These are phyloP conservation scores for Lasioglossum vierecki DNA, from an alignment of 2,888 invertebrate species.

Conservation along the genomic window DNA sequence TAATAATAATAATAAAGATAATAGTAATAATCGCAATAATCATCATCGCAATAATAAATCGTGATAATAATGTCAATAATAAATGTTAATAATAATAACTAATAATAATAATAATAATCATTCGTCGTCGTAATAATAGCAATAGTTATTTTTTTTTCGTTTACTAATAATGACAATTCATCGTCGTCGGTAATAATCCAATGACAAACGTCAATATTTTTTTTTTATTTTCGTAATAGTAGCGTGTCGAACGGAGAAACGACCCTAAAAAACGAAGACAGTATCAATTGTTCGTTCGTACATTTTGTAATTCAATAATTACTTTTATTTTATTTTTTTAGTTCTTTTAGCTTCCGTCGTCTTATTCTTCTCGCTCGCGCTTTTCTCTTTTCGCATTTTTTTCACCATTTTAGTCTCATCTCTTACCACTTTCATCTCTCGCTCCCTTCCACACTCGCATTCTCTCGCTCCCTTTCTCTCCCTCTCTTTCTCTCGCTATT, in stretches of 20 bases:
- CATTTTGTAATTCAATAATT: slow-evolving; percentile 72
- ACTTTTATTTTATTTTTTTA: slow-evolving; percentile 56
- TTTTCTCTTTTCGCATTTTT: slow-evolving; percentile 64
- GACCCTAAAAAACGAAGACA: slow-evolving; percentile 79
- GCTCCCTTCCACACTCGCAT: slow-evolving; percentile 2
- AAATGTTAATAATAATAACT: slow-evolving; percentile 71
- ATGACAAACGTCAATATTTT: slow-evolving; percentile 79
- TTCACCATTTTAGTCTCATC: slow-evolving; percentile 59
- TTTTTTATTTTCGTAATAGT: slow-evolving; percentile 68
- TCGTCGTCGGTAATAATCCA: slow-evolving; percentile 75
- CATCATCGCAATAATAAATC: slow-evolving; percentile 78
- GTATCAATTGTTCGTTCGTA: slow-evolving; percentile 81
- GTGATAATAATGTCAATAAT: slow-evolving; percentile 79
- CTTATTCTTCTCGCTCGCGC: slow-evolving; percentile 77
- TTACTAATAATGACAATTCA: slow-evolving; percentile 73
- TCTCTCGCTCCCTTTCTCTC: slow-evolving; percentile 47
- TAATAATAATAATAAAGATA: slow-evolving; percentile 74
- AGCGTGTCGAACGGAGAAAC: slow-evolving; percentile 80
- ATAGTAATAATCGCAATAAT: slow-evolving; percentile 78
- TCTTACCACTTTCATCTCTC: slow-evolving; percentile 61
- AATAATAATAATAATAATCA: slow-evolving; percentile 71
- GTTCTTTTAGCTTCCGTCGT: slow-evolving; percentile 77
- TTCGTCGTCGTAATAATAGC: slow-evolving; percentile 70
- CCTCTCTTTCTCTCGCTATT: slow-evolving; percentile 50
- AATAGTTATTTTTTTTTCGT: slow-evolving; percentile 64